Evolutionary conservation across 37 sponge, comb jelly and placozoan species (phyloP).

Genomic region (Chondrosia reniformis): DNA sequence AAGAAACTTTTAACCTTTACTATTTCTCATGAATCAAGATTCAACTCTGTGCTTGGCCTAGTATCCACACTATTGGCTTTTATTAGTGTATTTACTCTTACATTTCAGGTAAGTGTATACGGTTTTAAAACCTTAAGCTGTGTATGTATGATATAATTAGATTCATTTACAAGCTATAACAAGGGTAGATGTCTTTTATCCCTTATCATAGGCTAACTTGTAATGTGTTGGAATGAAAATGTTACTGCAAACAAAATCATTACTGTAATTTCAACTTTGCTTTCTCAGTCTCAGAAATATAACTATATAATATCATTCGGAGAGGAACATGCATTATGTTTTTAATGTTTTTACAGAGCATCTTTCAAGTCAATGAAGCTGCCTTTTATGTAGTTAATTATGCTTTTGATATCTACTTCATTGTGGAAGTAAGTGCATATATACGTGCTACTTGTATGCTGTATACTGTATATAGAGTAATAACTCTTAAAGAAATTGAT

Average conservation of each 20-base stretch:
- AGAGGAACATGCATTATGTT: neutral
- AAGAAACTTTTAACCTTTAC: conserved; percentile 24
- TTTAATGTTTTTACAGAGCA: conserved; percentile 23
- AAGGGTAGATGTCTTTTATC: no score
- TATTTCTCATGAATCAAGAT: conserved; percentile 18
- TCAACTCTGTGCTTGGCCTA: conserved; percentile 23
- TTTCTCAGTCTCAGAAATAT: neutral
- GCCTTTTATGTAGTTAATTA: conserved; percentile 49
- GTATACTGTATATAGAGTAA: no score
- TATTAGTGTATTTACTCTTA: conserved; percentile 55
- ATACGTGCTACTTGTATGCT: no score
- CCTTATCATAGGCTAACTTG: no score
- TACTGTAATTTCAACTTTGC: no score
- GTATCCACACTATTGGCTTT: conserved; percentile 45
- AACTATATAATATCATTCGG: neutral
- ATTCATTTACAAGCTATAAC: neutral
- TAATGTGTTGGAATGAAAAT: no score
- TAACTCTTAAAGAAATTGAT: no score
- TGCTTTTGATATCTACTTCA: conserved; percentile 60
- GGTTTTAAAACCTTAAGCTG: neutral
- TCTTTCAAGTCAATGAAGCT: conserved; percentile 38
- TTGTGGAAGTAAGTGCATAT: conserved; percentile 42
- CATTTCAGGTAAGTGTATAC: conserved; percentile 46
- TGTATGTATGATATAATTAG: neutral
- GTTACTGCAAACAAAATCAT: no score